These are phyloP conservation scores for Bombus picipes DNA, from an alignment of 1,140 invertebrate species.

Conservation along the genomic window DNA sequence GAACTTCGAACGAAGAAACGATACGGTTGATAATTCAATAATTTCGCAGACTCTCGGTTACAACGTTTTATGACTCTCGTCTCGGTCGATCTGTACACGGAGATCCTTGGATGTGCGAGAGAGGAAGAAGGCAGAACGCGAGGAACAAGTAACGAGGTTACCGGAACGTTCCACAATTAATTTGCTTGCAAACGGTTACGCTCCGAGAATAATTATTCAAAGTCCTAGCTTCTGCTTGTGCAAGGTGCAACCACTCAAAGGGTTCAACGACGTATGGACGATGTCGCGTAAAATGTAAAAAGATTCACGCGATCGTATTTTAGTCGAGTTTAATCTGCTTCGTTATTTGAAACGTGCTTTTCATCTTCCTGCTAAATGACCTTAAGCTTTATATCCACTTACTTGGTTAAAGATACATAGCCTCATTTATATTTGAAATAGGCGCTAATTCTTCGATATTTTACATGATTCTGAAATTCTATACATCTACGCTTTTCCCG, in stretches of 20 bases:
- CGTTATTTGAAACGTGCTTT: neutral
- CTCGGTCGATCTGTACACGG: constrained; percentile 4
- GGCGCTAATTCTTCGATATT: neutral
- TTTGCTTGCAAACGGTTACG: constrained; percentile 67
- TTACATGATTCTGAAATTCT: neutral
- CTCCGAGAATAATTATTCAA: constrained; percentile 66
- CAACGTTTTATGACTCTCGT: constrained; percentile 27
- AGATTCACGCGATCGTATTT: neutral
- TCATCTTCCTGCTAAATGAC: neutral
- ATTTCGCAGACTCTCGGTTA: constrained; percentile 28
- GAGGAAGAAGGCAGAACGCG: constrained; percentile 32
- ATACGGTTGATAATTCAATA: constrained; percentile 43
- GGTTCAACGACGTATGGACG: neutral
- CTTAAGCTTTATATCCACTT: neutral
- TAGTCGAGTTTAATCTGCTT: too few relatives aligned
- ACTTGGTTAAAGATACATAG: too few relatives aligned
- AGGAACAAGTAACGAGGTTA: constrained; percentile 72
- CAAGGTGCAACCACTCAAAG: constrained; percentile 14
- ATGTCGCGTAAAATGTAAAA: neutral
- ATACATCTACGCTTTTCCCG: too few relatives aligned
- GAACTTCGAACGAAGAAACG: constrained; percentile 27
- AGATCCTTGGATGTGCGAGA: constrained; percentile 31
- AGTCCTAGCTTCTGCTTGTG: constrained; percentile 15
- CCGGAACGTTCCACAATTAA: constrained; percentile 71
- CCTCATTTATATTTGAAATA: neutral